These are phyloP conservation scores for Somateria mollissima DNA, from an alignment of 2,797 vertebrate genomes.

Conservation along the genomic window DNA sequence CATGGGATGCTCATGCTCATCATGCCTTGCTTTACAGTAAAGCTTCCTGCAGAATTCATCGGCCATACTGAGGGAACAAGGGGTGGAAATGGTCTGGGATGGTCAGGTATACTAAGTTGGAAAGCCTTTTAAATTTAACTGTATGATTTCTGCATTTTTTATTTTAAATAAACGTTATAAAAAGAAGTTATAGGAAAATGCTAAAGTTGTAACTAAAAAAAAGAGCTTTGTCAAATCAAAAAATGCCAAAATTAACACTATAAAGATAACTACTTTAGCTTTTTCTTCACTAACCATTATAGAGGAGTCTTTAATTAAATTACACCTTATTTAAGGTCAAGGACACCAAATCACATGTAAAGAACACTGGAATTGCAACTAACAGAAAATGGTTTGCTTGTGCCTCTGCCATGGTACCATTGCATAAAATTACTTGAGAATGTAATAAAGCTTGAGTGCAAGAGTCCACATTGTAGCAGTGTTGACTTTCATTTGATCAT, in stretches of 20 bases:
- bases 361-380: not conserved
- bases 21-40: too few species aligned
- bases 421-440: not conserved
- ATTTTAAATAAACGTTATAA: not conserved
- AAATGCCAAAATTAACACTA: not conserved
- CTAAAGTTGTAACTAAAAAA: not conserved
- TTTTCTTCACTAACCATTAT: not conserved
- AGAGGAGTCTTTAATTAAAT: not conserved
- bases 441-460: not conserved
- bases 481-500: not conserved
- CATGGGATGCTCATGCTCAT: not conserved
- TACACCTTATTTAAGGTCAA: not conserved
- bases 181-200: not conserved
- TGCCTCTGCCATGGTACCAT: not conserved
- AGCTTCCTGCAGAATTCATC: not conserved
- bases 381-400: not conserved
- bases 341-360: not conserved
- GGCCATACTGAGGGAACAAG: not conserved
- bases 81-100: not conserved
- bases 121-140: not conserved
- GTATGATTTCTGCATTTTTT: not conserved
- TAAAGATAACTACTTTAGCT: not conserved
- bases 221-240: not conserved
- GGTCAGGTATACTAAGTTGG: not conserved
- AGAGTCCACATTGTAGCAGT: rapidly evolving